phyloP scores from a whole-genome alignment of 2,113 vertebrate species.

The Brevimyrus niger region DNA sequence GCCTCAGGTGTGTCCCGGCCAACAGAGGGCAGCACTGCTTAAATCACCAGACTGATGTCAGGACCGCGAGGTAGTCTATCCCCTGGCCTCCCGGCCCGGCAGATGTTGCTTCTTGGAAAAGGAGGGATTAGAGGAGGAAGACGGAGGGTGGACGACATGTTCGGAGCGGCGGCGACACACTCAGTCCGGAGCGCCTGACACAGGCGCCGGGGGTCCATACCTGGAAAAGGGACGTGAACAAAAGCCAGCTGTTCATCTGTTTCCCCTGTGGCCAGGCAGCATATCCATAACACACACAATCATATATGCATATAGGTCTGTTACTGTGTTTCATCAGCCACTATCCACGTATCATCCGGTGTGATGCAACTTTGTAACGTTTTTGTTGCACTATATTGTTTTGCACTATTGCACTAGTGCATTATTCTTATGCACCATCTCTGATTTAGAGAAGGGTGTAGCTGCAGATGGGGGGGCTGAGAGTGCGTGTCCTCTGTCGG shows the following conservation, averaged over 20 bases:
- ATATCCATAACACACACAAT: not conserved
- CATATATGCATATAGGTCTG: not conserved
- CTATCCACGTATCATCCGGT: not conserved
- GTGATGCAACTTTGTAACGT: not conserved
- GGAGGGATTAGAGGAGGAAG: not conserved
- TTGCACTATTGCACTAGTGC: not conserved
- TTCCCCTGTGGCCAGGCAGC: not conserved
- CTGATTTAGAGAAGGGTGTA: no score
- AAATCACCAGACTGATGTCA: not conserved
- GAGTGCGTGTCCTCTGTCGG: no score
- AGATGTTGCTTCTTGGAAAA: not conserved
- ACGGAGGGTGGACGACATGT: not conserved
- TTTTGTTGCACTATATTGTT: not conserved
- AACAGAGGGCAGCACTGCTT: conserved; percentile 14
- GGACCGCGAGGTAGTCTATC: no score
- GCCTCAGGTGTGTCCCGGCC: not conserved
- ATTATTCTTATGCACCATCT: not conserved
- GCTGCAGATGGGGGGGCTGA: no score
- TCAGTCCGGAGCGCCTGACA: not conserved
- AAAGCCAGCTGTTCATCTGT: not conserved
- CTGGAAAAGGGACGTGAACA: not conserved
- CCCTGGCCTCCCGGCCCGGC: not conserved
- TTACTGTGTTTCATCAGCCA: not conserved
- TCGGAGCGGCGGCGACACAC: not conserved
- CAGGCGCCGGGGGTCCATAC: not conserved